Evolutionary conservation across 2,888 invertebrate genomes (phyloP), one percentile per base, ranked within the genome.

Genomic region (Eilema caniola): DNA sequence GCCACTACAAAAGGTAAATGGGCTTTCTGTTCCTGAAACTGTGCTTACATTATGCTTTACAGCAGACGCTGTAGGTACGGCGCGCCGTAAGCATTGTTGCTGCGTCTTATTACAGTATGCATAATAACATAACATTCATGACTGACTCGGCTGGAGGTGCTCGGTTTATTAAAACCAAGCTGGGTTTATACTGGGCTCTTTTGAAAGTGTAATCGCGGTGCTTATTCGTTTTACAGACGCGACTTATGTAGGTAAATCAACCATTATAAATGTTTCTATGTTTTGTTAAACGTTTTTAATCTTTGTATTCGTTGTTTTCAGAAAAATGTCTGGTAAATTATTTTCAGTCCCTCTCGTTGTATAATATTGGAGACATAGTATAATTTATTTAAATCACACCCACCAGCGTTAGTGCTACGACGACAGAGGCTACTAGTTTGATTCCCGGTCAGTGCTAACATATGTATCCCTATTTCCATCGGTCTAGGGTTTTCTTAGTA

Each of bases 1-100:
- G 93, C 90, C 92, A 92, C 92, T 92, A 90, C 89, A 90, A 86
- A 88, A 92, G 91, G 91, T 90, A 91, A 93, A 92, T 91, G 91
- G 92, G 90, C 88, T 92, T 91, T 90, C 89, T 89, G 85, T 87
- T 88, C 76, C 86, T 90, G 88, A 90, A 91, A 89, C 90, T 88
- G 85, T 84, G 84, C 81, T 88, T 86, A 85, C 86, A 90, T 91
- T 89, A 90, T 89, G 87, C 88, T 90, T 88, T 88, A 90, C 83
- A 86, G 86, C 85, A 87, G 83, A 83, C 86, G 80, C 79, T 77
- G 82, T 81, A 83, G 84, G 85, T 83, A 74, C 67, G 73, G 74
- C 78, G 73, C 68, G 71, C 75, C 78, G 73, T 77, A 81, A 88
- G 88, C 84, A 85, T 87, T 89, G 86, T 88, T 87, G 85, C 81